Conservation (phyloP, 2,797 vertebrate genomes). For the Mus spretus region DNA sequence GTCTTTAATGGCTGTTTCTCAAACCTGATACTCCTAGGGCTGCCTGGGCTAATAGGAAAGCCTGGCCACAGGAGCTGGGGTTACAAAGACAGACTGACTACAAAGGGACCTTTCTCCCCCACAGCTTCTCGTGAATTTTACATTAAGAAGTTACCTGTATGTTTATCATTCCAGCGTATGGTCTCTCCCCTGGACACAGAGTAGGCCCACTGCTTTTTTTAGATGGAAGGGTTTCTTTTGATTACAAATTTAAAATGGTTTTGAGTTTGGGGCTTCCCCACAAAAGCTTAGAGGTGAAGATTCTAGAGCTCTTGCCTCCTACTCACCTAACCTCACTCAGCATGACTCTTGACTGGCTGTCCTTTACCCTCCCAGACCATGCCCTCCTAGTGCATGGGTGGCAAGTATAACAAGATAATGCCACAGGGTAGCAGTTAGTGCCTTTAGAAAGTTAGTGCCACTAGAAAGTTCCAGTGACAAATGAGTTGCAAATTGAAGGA, state of each 20-base stretch:
- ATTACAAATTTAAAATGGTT: constrained; percentile 33
- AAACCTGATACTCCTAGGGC: neutral
- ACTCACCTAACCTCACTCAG: neutral
- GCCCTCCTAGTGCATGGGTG: no score
- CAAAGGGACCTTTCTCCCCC: neutral
- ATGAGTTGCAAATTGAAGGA: neutral
- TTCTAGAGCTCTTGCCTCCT: neutral
- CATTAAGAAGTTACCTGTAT: neutral
- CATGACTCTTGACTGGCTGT: neutral
- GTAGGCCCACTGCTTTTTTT: neutral
- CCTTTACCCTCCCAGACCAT: neutral
- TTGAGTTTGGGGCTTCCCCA: neutral
- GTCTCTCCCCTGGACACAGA: neutral
- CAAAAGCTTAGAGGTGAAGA: neutral
- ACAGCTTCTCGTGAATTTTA: neutral
- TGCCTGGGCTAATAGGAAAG: neutral
- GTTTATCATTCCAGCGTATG: neutral
- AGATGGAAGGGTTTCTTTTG: neutral
- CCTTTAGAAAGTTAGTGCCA: neutral
- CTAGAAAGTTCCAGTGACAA: neutral
- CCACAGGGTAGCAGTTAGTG: no score
- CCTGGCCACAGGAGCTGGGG: neutral
- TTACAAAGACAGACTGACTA: neutral
- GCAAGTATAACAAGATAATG: neutral
- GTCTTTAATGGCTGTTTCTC: constrained; percentile 10